Evolutionary conservation across 2,888 invertebrate species (phyloP), one percentile per base, ranked within the genome.

Genomic region (Platycheirus rosarum): DNA sequence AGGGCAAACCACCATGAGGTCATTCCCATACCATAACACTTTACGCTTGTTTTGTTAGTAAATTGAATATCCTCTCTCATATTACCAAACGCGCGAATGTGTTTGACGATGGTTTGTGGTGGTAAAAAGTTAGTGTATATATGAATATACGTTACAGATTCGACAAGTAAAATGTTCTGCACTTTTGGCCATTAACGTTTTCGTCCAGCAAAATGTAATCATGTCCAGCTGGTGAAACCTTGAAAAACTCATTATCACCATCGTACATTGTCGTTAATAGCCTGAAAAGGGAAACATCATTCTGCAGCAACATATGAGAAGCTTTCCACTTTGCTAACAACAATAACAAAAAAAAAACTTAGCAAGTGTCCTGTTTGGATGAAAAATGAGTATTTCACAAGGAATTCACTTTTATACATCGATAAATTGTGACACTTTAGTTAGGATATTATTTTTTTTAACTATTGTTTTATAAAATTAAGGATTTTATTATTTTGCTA

Each of bases 221-320:
- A 80, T 66, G 70, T 76, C 80, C 80, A 80, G 75, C 80, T 80
- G 75, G 70, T 51, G 48, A 66, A 76, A 80, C 80, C 80, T 71
- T 80, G 80, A 66, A 66, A 80, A 80, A 62, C 80, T 70, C 80
- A 80, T 80, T 80, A 76, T 57, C 80, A 71, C 76, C 80, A 80
- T 16, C 44, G 53, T 70, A 23, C 63, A 66, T 80, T 60, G 66
- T 75, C 76, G 69, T 65, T 75, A n/a, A 42, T 51, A 7, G 44
- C 18, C 44, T 42, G 42, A 60, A 62, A 37, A 46, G 42, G 51
- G 40, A 48, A 26, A 35, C 14, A 69, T 46, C 57, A 57, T 60
- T 63, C 14, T 37, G 14, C 32, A 44, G 14, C 57, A 53, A 40
- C 20, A 3, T 20, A 57, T 11, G 14, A 23, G 23, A 9, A 57